Conservation (phyloP, 2,113 vertebrate genomes). For the Melanerpes formicivorus region DNA sequence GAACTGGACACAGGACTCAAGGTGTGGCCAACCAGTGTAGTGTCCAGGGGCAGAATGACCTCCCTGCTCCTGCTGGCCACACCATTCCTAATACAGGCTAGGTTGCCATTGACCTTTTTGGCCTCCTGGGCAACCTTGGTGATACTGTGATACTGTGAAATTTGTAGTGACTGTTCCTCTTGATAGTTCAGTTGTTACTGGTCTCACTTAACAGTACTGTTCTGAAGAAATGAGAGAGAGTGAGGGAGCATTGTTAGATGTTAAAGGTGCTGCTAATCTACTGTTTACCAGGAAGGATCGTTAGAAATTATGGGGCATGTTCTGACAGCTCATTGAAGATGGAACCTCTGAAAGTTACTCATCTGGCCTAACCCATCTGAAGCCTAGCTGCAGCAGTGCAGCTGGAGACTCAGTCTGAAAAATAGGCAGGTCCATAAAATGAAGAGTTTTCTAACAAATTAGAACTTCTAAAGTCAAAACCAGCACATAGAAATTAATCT, state of each 20-base stretch:
- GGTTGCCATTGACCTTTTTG: too few relatives aligned
- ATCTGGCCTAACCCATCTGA: background rate
- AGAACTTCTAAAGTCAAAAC: background rate
- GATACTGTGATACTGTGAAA: too few relatives aligned
- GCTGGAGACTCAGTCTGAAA: background rate
- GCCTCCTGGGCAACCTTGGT: too few relatives aligned
- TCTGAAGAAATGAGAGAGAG: background rate
- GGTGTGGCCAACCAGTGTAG: too few relatives aligned
- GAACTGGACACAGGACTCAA: too few relatives aligned
- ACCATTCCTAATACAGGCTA: too few relatives aligned
- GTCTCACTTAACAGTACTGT: background rate
- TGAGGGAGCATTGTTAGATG: background rate
- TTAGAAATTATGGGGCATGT: background rate
- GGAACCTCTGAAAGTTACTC: background rate
- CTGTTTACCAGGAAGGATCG: background rate
- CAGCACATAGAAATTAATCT: background rate
- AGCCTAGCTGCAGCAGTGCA: accelerated
- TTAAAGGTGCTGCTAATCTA: background rate
- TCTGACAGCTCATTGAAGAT: background rate
- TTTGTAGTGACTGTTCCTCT: background rate
- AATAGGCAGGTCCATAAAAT: accelerated
- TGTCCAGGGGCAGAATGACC: too few relatives aligned
- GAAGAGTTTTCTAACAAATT: background rate
- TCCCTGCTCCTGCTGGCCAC: too few relatives aligned
- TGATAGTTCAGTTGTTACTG: background rate